phyloP scores from a whole-genome alignment of 92 coral and sea anemone species.

The Meandrina meandrites region DNA sequence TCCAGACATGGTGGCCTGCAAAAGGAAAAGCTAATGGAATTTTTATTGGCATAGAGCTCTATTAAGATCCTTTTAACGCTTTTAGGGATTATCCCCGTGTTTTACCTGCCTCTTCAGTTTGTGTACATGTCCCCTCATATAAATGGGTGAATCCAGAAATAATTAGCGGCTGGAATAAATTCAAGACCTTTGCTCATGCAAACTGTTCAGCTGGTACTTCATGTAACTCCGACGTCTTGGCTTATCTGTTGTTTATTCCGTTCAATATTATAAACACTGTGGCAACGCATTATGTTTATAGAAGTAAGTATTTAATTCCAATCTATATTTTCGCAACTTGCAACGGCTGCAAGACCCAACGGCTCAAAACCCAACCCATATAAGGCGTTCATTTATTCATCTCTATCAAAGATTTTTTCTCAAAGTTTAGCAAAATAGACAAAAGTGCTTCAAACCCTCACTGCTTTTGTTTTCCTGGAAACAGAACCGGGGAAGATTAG shows the following conservation, averaged over 20 bases:
- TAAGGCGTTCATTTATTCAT: neutral
- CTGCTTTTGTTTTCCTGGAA: conserved; percentile 27
- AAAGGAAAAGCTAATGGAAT: conserved; percentile 7
- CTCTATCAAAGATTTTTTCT: neutral
- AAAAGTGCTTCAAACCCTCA: conserved; percentile 16
- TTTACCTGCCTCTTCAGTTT: neutral
- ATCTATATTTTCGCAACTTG: neutral
- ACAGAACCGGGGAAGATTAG: conserved; percentile 97
- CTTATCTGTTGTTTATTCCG: conserved; percentile 28
- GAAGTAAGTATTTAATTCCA: conserved; percentile 28
- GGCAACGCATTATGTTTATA: conserved; percentile 21
- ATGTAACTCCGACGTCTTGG: conserved; percentile 16
- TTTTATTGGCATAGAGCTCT: conserved; percentile 15
- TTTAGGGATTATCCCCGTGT: conserved; percentile 18
- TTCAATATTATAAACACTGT: conserved; percentile 24
- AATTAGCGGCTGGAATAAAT: neutral
- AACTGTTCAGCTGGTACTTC: conserved; percentile 18
- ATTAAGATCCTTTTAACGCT: conserved; percentile 12
- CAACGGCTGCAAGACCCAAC: conserved; percentile 16
- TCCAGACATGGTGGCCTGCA: conserved; percentile 18
- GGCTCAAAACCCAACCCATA: neutral
- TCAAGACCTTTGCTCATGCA: conserved; percentile 6
- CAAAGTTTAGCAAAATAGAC: neutral
- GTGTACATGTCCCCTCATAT: neutral
- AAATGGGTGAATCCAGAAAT: neutral